Evolutionary conservation across 2,113 vertebrate species (phyloP).

Genomic region (Platysternon megacephalum): DNA sequence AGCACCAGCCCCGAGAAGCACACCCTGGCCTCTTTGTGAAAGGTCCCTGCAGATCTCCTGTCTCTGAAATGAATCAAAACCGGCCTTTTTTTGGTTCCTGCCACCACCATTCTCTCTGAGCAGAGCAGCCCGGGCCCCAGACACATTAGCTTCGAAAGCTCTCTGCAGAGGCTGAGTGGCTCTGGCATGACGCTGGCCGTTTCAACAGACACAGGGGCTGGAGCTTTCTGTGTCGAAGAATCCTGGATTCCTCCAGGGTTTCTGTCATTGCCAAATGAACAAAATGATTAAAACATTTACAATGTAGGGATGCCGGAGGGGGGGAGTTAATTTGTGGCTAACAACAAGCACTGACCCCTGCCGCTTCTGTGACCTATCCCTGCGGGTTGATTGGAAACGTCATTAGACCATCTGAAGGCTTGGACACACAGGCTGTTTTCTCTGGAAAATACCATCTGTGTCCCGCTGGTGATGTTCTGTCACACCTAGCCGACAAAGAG

Average conservation of each 20-base stretch:
- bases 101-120: not conserved
- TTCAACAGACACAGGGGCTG: not conserved
- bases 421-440: not conserved
- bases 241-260: not conserved
- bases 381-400: not conserved
- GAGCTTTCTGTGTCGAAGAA: not conserved
- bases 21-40: not conserved
- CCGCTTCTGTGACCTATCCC: not conserved
- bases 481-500: not conserved
- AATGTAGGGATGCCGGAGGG: too few species aligned
- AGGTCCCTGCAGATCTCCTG: not conserved
- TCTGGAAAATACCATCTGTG: not conserved
- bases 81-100: not conserved
- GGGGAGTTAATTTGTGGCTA: not conserved
- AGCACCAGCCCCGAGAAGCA: not conserved
- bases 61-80: not conserved
- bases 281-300: not conserved
- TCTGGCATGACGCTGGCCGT: not conserved
- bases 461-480: not conserved
- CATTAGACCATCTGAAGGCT: not conserved
- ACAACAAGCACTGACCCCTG: not conserved
- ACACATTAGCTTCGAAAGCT: not conserved
- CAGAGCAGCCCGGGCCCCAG: not conserved
- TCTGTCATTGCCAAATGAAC: not conserved
- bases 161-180: not conserved